Conservation (phyloP, 2,113 vertebrate species). For the Machaerirhynchus nigripectus region DNA sequence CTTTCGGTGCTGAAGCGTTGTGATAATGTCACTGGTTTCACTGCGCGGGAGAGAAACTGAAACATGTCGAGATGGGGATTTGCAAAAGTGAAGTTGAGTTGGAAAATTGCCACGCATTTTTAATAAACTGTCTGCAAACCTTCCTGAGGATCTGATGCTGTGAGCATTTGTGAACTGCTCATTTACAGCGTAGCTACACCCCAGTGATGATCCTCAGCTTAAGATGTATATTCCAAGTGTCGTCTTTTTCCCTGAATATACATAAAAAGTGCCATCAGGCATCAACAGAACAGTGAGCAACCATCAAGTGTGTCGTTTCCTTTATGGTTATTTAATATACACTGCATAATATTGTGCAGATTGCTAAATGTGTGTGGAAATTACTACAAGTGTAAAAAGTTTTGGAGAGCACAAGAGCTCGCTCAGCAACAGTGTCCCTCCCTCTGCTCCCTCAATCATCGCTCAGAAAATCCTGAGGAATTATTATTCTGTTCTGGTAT, state of each 20-base stretch:
- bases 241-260: not conserved
- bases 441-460: not conserved
- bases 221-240: not conserved
- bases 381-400: not conserved
- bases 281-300: not conserved
- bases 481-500: slow-evolving; percentile 12
- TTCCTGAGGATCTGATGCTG: not conserved
- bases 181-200: not conserved
- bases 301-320: not conserved
- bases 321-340: slow-evolving; percentile 6
- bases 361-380: not conserved
- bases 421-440: not conserved
- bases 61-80: not conserved
- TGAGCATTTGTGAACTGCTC: not conserved
- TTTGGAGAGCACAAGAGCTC: not conserved
- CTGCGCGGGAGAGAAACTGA: not conserved
- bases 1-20: not conserved
- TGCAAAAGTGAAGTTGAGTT: not conserved
- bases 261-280: not conserved
- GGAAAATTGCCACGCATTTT: not conserved
- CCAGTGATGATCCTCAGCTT: not conserved
- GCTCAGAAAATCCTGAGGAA: not conserved
- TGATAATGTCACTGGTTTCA: not conserved
- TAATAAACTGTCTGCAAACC: not conserved
- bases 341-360: not conserved